phyloP scores from a whole-genome alignment of 2,113 vertebrate genomes.

The Antidorcas marsupialis region DNA sequence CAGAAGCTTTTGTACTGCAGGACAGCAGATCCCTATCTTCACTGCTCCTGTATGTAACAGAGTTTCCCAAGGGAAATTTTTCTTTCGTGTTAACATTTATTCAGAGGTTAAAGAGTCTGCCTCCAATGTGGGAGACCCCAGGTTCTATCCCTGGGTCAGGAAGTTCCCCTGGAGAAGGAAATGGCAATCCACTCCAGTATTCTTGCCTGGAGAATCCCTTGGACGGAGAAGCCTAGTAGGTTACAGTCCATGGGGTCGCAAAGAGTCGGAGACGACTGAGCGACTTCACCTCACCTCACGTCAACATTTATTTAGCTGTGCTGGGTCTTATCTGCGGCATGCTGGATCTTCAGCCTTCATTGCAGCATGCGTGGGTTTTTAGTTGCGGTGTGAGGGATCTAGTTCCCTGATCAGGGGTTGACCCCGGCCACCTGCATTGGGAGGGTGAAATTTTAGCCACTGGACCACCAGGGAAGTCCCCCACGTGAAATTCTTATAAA shows the following conservation, averaged over 20 bases:
- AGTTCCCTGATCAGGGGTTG: background rate
- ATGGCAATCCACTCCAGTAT: too few relatives aligned
- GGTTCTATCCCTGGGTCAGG: too few relatives aligned
- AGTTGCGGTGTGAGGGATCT: background rate
- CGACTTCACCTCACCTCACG: too few relatives aligned
- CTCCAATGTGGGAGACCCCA: too few relatives aligned
- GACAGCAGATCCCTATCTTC: background rate
- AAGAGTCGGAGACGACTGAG: background rate
- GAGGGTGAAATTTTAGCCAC: background rate
- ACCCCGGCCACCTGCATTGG: background rate
- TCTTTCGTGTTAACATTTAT: background rate
- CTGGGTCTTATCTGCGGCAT: background rate
- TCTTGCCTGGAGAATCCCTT: too few relatives aligned
- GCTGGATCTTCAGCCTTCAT: background rate
- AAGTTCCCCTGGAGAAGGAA: too few relatives aligned
- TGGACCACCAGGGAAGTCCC: background rate
- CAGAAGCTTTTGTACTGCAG: background rate
- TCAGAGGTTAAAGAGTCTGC: too few relatives aligned
- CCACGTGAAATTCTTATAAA: background rate
- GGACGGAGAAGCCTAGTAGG: too few relatives aligned
- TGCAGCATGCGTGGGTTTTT: rapidly evolving
- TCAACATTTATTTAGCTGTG: background rate
- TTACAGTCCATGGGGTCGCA: too few relatives aligned
- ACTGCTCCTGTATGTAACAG: background rate
- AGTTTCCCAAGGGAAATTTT: background rate